Evolutionary conservation across 1,140 invertebrate species (phyloP), one percentile per base, ranked within the genome.

Genomic region (Zaprionus tsacasi): DNA sequence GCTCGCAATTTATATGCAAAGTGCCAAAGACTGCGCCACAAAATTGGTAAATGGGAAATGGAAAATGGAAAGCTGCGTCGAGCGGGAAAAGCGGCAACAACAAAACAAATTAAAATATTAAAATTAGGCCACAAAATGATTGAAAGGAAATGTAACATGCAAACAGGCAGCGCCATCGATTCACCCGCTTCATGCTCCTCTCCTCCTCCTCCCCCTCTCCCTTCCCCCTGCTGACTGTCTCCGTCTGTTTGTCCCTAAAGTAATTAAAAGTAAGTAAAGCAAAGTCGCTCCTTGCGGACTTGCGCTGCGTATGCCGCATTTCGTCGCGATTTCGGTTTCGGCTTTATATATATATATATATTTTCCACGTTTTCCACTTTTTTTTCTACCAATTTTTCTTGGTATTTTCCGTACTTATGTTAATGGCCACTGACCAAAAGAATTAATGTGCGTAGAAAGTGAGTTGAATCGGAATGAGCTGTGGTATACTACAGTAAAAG

Each of bases 51-150:
- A 21, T 21, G 21, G 21, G 1, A 78, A 86, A 77, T 76, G 77
- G 66, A 72, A 36, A 70, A 72, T 56, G 56, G 64, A 45, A 45
- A 45, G 8, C 72, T 48, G 25, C 35, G 48, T 33, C 60, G 21
- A 59, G 45, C 63, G 61, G 21, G 21, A 21, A 21, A 21, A 60
- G 15, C 59, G 35, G 17, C 54, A 60, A 50, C 79, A 69, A 38
- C 57, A 76, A 89, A 88, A 88, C 85, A 88, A 88, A 90, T 90
- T 90, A 90, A 90, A 90, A 90, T 90, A 90, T 90, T 90, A 90
- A 90, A 90, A 90, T 90, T 91, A 90, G 89, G 87, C 86, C 87
- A 75, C 81, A 90, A 90, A 87, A 85, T 90, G 86, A 90, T 90
- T 90, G 86, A 90, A 90, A 82, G 83, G 78, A 88, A 89, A 88